Conservation (phyloP, 2,113 vertebrate genomes). For the Cyprinodon variegatus region DNA sequence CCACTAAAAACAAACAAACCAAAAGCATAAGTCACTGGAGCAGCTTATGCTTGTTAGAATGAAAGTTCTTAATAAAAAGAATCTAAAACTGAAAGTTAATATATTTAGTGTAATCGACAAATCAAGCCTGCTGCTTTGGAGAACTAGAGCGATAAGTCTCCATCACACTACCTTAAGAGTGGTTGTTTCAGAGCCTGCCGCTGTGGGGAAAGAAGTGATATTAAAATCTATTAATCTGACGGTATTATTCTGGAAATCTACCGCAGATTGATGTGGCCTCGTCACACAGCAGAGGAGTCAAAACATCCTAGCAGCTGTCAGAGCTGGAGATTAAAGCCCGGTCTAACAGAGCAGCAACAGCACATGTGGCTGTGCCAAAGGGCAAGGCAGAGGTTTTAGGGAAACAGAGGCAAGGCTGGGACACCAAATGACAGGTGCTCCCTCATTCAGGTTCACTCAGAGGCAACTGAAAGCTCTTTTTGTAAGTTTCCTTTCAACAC, state of each 20-base stretch:
- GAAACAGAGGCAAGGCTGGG: background rate
- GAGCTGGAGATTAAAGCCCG: slow-evolving; percentile 52
- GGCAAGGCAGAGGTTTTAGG: slow-evolving; percentile 35
- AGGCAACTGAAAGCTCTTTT: background rate
- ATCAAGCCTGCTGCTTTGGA: background rate
- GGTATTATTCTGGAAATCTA: slow-evolving; percentile 47
- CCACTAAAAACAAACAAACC: background rate
- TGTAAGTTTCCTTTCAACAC: background rate
- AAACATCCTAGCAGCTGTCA: slow-evolving; percentile 55
- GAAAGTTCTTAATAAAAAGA: background rate
- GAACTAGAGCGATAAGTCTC: slow-evolving; percentile 5
- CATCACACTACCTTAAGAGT: slow-evolving; percentile 38
- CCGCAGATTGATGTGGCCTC: slow-evolving; percentile 41
- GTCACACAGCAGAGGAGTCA: slow-evolving; percentile 39
- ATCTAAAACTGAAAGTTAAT: background rate
- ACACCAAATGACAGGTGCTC: background rate
- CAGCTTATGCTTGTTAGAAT: background rate
- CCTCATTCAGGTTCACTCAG: too few species aligned
- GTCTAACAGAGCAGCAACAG: slow-evolving; percentile 45
- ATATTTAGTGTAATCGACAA: background rate
- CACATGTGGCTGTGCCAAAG: slow-evolving; percentile 40
- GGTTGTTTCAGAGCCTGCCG: slow-evolving; percentile 44
- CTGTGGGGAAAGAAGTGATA: slow-evolving; percentile 59
- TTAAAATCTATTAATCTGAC: slow-evolving; percentile 51
- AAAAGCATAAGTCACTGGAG: background rate